phyloP scores from a whole-genome alignment of 2,888 invertebrate species.

The Venusia cambrica region DNA sequence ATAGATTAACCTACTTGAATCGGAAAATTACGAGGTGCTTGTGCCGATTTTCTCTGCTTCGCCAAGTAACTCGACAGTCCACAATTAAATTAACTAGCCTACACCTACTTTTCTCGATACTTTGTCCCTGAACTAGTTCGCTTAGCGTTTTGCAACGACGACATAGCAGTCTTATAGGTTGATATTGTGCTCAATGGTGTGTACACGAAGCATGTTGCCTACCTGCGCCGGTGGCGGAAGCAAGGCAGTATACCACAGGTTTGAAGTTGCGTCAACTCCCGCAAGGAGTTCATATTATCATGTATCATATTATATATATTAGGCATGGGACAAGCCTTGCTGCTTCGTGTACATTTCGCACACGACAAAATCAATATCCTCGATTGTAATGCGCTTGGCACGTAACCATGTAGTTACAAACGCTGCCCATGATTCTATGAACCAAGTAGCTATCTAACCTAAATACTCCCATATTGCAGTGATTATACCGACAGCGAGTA shows the following conservation, averaged over 20 bases:
- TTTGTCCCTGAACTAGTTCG: conserved; percentile 71
- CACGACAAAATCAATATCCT: conserved; percentile 36
- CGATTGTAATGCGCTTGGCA: conserved; percentile 32
- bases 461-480: too few species aligned
- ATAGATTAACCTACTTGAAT: conserved; percentile 1
- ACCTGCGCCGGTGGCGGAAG: too few species aligned
- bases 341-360: conserved; percentile 27
- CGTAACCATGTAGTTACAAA: conserved; percentile 21
- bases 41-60: not conserved
- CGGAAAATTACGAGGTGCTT: not conserved
- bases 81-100: conserved; percentile 55
- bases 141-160: conserved; percentile 63
- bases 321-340: conserved; percentile 23
- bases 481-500: too few species aligned
- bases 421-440: conserved; percentile 9
- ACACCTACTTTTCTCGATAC: conserved; percentile 17
- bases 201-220: too few species aligned
- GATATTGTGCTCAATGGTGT: conserved; percentile 21
- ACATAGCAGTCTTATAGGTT: conserved; percentile 52
- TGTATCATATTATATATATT: too few species aligned
- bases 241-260: too few species aligned
- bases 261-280: too few species aligned
- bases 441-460: conserved; percentile 1
- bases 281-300: too few species aligned
- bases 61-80: conserved; percentile 22